A percentile compares a stretch with the other conserved stretches of the same genome.
phyloP scores from a whole-genome alignment of 2,888 invertebrate species.

The Drosophila bunnanda region DNA sequence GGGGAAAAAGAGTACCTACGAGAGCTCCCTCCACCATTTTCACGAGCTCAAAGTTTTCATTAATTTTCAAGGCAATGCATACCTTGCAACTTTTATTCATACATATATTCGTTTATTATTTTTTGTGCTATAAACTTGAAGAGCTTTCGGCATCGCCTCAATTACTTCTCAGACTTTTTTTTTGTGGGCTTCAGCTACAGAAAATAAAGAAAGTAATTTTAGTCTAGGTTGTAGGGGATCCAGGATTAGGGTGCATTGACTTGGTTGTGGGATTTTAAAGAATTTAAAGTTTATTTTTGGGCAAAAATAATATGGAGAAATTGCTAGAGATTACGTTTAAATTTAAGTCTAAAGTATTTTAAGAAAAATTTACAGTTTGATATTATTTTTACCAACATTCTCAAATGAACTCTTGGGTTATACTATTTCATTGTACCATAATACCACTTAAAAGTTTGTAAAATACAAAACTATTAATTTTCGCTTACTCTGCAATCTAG shows the following conservation, averaged over 20 bases:
- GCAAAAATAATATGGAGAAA: no score
- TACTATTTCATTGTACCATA: background rate
- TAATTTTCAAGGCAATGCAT: constrained; percentile 31
- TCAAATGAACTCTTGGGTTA: background rate
- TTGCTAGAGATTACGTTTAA: rapidly evolving
- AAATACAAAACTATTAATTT: background rate
- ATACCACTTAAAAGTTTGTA: background rate
- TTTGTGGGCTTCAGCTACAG: background rate
- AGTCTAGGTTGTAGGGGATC: background rate
- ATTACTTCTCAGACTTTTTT: constrained; percentile 4
- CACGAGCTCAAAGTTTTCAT: constrained; percentile 29
- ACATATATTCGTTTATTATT: constrained; percentile 7
- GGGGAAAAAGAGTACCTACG: background rate
- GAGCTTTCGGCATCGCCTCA: constrained; percentile 16
- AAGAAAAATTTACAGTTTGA: background rate
- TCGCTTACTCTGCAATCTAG: background rate
- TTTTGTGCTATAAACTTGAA: constrained; percentile 10
- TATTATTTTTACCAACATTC: background rate
- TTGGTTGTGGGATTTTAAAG: background rate
- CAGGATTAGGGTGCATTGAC: background rate
- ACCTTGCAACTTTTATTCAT: constrained; percentile 23
- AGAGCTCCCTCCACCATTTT: constrained; percentile 1
- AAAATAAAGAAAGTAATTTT: constrained; percentile 18
- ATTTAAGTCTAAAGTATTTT: background rate
- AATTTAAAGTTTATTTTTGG: background rate